Evolutionary conservation across 2,113 vertebrate genomes (phyloP), one percentile per base, ranked within the genome.

Genomic region (Pluvialis apricaria): DNA sequence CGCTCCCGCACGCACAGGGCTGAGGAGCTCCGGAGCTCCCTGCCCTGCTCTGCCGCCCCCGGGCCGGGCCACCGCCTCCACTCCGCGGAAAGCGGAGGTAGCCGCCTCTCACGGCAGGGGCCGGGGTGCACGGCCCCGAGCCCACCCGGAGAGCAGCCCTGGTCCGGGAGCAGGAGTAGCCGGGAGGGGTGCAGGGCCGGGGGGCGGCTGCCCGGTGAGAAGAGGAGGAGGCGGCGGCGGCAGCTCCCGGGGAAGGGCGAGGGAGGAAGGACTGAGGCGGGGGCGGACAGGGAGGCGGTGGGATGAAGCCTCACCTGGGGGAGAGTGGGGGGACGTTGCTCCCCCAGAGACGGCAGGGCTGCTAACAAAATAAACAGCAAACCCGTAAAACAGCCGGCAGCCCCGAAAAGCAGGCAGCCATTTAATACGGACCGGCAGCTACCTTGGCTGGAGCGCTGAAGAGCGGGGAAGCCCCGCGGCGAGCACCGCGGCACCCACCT

Each of bases 321-420:
- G 36, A 36, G 55, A 28, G 5, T 42, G 32, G 34, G 57, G 36
- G 22, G 11, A 2, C 19, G 13, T 55, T 60, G 70, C n/a, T n/a
- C n/a, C 25, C 47, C 11, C 70, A 40, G 52, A 61, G 36, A 22
- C 18, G 22, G 70, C 40, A 13, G 51, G 34, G 52, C 70, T 16
- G 66, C 71, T 55, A 7, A 45, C n/a, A 54, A 36, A 51, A 42
- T 2, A 6, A 64, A 9, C 24, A 45, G 54, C 49, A 15, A 34
- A 47, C 1, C 13, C 64, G 18, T 7, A 20, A 31, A 55, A 20
- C 17, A 51, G 64, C 32, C 75, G 26, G 36, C 84, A 85, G 88
- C 88, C 51, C 71, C 79, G 65, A 26, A 66, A 82, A 68, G 86
- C 94, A 54, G 93, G 93, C 94, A 82, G 96, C 94, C 96, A 96